Evolutionary conservation across 2,797 vertebrate species (phyloP).

Genomic region (Alauda arvensis): DNA sequence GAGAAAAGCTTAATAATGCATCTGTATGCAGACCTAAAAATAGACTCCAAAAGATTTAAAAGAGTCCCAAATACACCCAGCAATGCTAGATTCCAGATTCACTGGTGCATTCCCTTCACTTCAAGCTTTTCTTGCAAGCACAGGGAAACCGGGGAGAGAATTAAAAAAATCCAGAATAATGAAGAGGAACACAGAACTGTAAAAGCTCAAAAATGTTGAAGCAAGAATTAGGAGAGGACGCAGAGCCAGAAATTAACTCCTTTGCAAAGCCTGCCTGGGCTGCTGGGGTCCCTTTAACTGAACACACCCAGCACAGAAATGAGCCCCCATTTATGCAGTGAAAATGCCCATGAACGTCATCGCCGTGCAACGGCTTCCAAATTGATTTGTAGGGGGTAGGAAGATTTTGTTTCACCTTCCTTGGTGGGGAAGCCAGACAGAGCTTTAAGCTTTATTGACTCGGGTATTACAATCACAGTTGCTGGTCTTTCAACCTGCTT

Average conservation of each 20-base stretch:
- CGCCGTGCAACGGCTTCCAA: neutral
- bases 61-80: neutral
- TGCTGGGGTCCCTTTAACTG: constrained; percentile 17
- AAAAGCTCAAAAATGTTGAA: neutral
- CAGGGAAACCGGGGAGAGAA: neutral
- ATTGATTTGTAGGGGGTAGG: constrained; percentile 26
- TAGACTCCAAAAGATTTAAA: neutral
- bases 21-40: constrained; percentile 25
- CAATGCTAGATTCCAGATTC: neutral
- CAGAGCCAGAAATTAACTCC: neutral
- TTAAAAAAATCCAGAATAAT: neutral
- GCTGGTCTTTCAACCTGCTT: constrained; percentile 46
- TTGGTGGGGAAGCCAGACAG: constrained; percentile 43
- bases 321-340: neutral
- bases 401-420: constrained; percentile 45
- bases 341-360: constrained; percentile 15
- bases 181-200: neutral
- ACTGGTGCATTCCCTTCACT: neutral
- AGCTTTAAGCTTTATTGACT: constrained; percentile 60
- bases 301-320: neutral
- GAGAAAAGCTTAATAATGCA: constrained; percentile 45
- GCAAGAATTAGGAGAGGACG: neutral
- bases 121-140: neutral
- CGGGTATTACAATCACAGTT: constrained; percentile 44
- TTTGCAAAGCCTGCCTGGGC: constrained; percentile 1